A percentile compares a stretch with the other conserved stretches of the same genome.
Conservation (phyloP, 2,888 invertebrate species). For the Torymus tubicola region DNA sequence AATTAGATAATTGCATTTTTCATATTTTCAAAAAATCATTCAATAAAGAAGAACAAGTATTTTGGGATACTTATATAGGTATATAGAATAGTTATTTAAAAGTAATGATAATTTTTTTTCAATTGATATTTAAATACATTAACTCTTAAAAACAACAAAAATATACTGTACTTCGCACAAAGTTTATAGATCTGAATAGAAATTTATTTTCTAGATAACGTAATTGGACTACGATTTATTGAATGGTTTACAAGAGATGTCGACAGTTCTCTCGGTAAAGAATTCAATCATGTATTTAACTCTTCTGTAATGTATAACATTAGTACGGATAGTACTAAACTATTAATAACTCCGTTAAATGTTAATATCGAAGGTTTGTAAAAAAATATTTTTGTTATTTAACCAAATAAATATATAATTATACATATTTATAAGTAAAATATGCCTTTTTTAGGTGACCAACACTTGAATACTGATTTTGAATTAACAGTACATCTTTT, state of each 20-base stretch:
- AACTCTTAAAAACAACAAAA: no score
- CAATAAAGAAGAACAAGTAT: conserved; percentile 63
- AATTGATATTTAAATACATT: no score
- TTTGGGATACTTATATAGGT: conserved; percentile 71
- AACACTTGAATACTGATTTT: conserved; percentile 40
- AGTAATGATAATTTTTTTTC: no score
- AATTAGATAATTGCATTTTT: conserved; percentile 66
- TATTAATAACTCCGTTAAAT: not conserved
- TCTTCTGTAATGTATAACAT: conserved; percentile 64
- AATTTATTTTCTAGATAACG: conserved; percentile 64
- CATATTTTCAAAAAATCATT: conserved; percentile 68
- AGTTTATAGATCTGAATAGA: no score
- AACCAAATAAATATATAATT: no score
- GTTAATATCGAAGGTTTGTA: not conserved
- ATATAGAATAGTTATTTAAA: conserved; percentile 5
- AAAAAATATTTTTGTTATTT: no score
- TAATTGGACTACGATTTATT: conserved; percentile 68
- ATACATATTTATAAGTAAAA: not conserved
- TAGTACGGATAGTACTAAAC: conserved; percentile 36
- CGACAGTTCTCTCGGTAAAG: conserved; percentile 61
- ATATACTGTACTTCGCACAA: no score
- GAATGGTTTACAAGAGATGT: conserved; percentile 67
- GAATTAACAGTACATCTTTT: conserved; percentile 61
- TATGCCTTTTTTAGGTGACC: conserved; percentile 57
- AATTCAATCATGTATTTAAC: conserved; percentile 67